Conservation (phyloP, 2,113 vertebrate species). For the Chloroceryle aenea region DNA sequence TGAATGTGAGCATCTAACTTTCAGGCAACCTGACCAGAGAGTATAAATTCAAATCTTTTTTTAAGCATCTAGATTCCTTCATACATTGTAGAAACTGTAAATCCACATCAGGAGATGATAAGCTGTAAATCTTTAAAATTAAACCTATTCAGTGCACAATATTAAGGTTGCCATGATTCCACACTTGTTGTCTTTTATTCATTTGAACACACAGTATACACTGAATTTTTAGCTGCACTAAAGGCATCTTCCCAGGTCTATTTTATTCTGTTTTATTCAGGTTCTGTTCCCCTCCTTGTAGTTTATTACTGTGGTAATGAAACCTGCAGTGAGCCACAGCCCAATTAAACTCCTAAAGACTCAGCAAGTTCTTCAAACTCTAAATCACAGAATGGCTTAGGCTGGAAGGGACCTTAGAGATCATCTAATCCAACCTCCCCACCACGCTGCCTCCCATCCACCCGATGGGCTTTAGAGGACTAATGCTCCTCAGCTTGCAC, state of each 20-base stretch:
- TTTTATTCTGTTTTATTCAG: background rate
- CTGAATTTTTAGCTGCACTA: background rate
- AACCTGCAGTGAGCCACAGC: background rate
- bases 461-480: background rate
- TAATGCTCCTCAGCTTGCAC: background rate
- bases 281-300: background rate
- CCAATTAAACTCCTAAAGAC: conserved; percentile 8
- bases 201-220: background rate
- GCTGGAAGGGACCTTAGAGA: too few relatives aligned
- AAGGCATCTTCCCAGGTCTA: background rate
- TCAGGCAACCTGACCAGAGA: background rate
- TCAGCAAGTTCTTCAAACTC: background rate
- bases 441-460: too few relatives aligned
- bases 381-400: too few relatives aligned
- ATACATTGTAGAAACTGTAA: background rate
- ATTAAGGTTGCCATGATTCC: background rate
- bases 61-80: background rate
- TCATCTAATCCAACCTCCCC: too few relatives aligned
- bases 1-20: background rate
- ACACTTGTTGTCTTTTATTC: background rate
- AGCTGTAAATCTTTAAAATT: background rate
- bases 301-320: conserved; percentile 15
- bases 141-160: background rate
- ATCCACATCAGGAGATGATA: background rate
- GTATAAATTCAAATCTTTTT: background rate